Conservation (phyloP, 2,888 invertebrate genomes). For the Parapristionchus giblindavisi region DNA sequence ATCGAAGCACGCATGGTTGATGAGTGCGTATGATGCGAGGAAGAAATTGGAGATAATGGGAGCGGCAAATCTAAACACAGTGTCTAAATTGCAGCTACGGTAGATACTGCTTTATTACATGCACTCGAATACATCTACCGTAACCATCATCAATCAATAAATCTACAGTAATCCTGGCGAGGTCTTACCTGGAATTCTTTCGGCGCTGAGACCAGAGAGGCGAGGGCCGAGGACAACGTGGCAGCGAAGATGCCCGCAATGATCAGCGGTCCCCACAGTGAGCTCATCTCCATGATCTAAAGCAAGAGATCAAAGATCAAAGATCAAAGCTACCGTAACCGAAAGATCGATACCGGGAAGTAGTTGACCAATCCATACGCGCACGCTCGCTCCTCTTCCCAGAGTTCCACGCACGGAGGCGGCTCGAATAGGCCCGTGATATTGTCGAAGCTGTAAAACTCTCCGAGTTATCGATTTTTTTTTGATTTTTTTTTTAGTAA, state of each 20-base stretch:
- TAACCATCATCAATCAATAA: too few relatives aligned
- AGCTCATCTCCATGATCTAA: slow-evolving; percentile 63
- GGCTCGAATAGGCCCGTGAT: slow-evolving; percentile 39
- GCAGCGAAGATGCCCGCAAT: slow-evolving; percentile 97
- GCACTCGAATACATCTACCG: too few relatives aligned
- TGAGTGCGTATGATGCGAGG: slow-evolving; percentile 88
- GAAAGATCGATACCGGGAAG: slow-evolving; percentile 55
- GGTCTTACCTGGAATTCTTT: slow-evolving; percentile 75
- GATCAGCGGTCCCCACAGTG: slow-evolving; percentile 81
- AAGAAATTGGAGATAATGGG: slow-evolving; percentile 93
- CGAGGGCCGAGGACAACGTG: slow-evolving; percentile 92
- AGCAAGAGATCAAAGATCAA: too few relatives aligned
- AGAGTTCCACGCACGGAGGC: slow-evolving; percentile 43
- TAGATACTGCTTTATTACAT: too few relatives aligned
- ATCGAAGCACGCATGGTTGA: slow-evolving; percentile 94
- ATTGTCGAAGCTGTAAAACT: slow-evolving; percentile 31
- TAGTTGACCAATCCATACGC: slow-evolving; percentile 65
- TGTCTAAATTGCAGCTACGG: slow-evolving; percentile 77
- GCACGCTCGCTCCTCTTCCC: slow-evolving; percentile 59
- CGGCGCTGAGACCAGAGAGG: slow-evolving; percentile 92
- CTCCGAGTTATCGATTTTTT: too few relatives aligned
- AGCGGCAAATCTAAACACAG: slow-evolving; percentile 88
- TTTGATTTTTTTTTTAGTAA: too few relatives aligned
- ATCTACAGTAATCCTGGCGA: too few relatives aligned
- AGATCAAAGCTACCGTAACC: too few relatives aligned